Conservation (phyloP, 2,888 invertebrate genomes). For the Melanargia galathea region DNA sequence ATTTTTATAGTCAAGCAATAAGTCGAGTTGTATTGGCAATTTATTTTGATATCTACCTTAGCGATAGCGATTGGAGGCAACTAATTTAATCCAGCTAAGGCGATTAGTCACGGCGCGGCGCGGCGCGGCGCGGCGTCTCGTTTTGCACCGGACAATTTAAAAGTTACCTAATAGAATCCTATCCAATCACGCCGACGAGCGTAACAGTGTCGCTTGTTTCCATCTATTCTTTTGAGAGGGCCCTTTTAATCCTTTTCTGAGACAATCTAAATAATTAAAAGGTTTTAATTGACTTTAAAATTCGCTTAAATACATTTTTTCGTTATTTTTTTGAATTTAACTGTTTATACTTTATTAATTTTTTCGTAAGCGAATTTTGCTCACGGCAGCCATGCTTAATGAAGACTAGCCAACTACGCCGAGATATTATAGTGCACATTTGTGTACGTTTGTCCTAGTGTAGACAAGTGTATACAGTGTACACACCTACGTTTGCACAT, state of each 20-base stretch:
- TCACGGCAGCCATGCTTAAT: no score
- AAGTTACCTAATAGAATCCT: constrained; percentile 48
- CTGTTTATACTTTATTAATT: no score
- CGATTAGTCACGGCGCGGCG: constrained; percentile 29
- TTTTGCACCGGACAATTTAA: constrained; percentile 27
- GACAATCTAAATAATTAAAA: constrained; percentile 48
- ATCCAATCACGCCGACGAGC: constrained; percentile 66
- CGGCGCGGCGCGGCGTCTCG: no score
- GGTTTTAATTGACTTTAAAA: constrained; percentile 22
- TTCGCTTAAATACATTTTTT: background rate
- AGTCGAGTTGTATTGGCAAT: constrained; percentile 20
- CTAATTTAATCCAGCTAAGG: constrained; percentile 27
- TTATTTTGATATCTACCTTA: constrained; percentile 28
- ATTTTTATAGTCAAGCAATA: background rate
- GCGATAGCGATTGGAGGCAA: constrained; percentile 21
- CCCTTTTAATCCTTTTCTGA: constrained; percentile 50
- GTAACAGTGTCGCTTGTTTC: constrained; percentile 56
- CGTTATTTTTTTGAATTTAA: background rate
- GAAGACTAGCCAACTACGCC: no score
- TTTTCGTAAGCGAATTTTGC: no score
- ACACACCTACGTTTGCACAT: no score
- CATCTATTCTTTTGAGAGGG: constrained; percentile 61
- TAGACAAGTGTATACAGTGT: no score
- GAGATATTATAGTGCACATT: no score
- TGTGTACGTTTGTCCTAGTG: no score